Base-by-base conservation (phyloP, 2,113 vertebrate genomes). In the Phaethornis superciliosus region DNA sequence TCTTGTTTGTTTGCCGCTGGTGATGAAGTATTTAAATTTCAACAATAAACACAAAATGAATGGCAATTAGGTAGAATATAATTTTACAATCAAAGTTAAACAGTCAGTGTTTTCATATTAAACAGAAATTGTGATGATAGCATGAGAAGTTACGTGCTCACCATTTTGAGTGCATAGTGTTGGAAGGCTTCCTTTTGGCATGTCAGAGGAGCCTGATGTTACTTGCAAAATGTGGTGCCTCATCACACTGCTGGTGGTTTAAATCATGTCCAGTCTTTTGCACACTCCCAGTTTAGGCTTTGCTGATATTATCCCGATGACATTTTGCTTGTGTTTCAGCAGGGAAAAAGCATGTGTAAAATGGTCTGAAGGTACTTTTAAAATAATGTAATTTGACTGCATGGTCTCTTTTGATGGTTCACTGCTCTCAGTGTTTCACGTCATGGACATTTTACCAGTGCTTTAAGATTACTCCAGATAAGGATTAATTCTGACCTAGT, bases 401-500 rank as follows among this genome's bases (percentile, higher is more conserved):
- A 13, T 85, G 80, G 60, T 96, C 74, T 97, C 70, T 95, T 92
- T 94, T 91, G 93, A 94, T 90, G 91, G 74, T 86, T 96, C 79
- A 47, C 55, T 90, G 89, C 67, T 95, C 79, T 86, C 59, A 5
- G 27, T 28, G n/a, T 96, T 75, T 93, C 89, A 78, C 59, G 88
- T 94, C 78, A 82, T 93, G 94, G 80, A 86, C 89, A 75, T 96
- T 97, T 98, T 97, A 85, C 33, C 71, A 54, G 33, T 76, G 86
- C 65, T 97, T 96, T 95, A 90, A 95, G 95, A 95, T 95, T 96
- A 94, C 60, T 97, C 91, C 62, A 89, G 94, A 88, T 96, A 87
- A 97, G 80, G 80, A 96, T 97, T 97, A 96, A 97, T 63, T 93
- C 72, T 97, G 97, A 98, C 97, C 96, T 96, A 96, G 86, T 97